Evolutionary conservation across 2,888 invertebrate species (phyloP).

Genomic region (Leucophora obtusa): DNA sequence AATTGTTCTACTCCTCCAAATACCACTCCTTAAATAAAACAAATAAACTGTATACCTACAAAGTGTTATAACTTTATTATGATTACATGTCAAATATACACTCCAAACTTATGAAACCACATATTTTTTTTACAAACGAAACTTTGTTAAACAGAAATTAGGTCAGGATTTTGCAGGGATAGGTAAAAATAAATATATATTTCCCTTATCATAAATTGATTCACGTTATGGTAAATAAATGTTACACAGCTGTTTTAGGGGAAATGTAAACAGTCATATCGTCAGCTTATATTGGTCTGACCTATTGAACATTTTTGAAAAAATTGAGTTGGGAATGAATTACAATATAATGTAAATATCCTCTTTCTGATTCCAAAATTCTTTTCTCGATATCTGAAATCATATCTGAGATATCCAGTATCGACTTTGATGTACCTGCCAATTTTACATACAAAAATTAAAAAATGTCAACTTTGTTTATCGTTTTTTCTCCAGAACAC

Average conservation of each 20-base stretch:
- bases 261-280: constrained; percentile 1
- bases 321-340: no score
- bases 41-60: constrained; percentile 41
- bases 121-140: constrained; percentile 2
- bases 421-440: no score
- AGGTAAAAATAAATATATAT: background rate
- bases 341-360: no score
- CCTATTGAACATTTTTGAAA: no score
- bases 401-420: no score
- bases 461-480: no score
- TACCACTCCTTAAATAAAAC: constrained; percentile 27
- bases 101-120: background rate
- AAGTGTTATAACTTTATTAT: constrained; percentile 45
- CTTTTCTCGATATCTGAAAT: no score
- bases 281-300: no score
- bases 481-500: no score
- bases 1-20: background rate
- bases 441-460: no score
- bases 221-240: constrained; percentile 24
- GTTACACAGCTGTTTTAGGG: constrained; percentile 37
- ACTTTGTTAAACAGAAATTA: constrained; percentile 44
- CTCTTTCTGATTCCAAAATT: no score
- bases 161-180: constrained; percentile 52
- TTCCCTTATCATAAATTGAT: constrained; percentile 26
- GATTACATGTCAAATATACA: constrained; percentile 33